A percentile compares a stretch with the other conserved stretches of the same genome.
These are phyloP conservation scores for Alligator sinensis DNA, from an alignment of 2,113 vertebrate genomes.

Conservation along the genomic window DNA sequence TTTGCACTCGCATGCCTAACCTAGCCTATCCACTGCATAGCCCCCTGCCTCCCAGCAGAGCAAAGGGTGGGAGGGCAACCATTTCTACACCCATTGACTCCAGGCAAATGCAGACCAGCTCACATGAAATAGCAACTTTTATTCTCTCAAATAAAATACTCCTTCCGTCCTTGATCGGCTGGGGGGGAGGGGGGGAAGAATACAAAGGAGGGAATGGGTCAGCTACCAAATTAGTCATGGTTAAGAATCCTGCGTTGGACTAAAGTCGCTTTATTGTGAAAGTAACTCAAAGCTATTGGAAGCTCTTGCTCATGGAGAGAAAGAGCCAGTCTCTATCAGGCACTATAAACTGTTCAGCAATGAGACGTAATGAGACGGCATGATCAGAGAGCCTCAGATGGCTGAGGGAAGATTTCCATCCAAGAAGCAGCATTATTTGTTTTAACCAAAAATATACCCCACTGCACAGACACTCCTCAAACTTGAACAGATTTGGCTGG, in stretches of 20 bases:
- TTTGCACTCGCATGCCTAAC: neutral
- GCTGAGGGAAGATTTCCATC: constrained; percentile 22
- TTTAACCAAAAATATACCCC: neutral
- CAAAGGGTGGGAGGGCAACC: neutral
- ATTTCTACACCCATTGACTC: accelerated
- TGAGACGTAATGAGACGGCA: constrained; percentile 17
- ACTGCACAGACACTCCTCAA: neutral
- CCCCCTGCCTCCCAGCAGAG: neutral
- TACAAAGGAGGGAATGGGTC: constrained; percentile 2
- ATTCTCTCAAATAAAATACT: constrained; percentile 72
- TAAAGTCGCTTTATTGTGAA: neutral
- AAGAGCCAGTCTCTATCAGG: constrained; percentile 61
- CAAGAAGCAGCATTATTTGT: neutral
- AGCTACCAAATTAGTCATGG: neutral
- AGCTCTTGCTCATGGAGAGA: constrained; percentile 37
- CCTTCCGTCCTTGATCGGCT: constrained; percentile 34
- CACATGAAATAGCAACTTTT: constrained; percentile 63
- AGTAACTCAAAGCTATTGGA: constrained; percentile 66
- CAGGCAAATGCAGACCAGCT: neutral
- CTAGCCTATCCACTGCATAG: neutral
- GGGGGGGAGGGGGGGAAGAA: constrained; percentile 25
- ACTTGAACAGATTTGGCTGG: neutral
- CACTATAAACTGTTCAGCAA: constrained; percentile 51
- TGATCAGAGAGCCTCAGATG: constrained; percentile 35
- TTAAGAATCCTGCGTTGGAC: neutral